Evolutionary conservation across 2,888 invertebrate species (phyloP), one percentile per base, ranked within the genome.

Genomic region (Morinoia aosen): DNA sequence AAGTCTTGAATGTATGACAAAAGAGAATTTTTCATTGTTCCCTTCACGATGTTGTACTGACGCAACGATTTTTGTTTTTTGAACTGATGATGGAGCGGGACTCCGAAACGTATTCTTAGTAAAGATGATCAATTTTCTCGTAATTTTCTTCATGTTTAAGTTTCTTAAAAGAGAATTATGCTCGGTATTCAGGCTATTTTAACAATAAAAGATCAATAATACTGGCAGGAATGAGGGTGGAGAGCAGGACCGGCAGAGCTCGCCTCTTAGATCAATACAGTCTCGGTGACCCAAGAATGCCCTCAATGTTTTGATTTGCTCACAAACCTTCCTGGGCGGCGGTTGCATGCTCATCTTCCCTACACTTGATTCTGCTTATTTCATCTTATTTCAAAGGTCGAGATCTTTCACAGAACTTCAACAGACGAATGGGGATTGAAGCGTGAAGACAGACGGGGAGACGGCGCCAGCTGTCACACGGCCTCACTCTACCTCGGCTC

Each of bases 301-400:
- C 48, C 58, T 56, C 93, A 33, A 19, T 90, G 93, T 57, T 93
- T 57, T 57, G 93, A 93, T 93, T 93, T 33, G n/a, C 56, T 57
- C 57, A 93, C 93, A 93, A 93, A 96, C 96, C 96, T 96, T 96
- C 95, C 96, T 96, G 39, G 96, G 96, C 40, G 96, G 96, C 25
- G 96, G 96, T 96, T 96, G 96, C 96, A 96, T 96, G 90, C 95
- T 96, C 94, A 95, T 95, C 95, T 95, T 94, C 95, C 88, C 57
- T 33, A 57, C 93, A 14, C 4, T 57, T 25, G 33, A 57, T 93
- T 48, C 90, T 40, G 90, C 90, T 90, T 93, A 93, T 57, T 93
- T 16, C 93, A 93, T 93, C 25, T 0, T 57, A 8, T 57, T 57
- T 76, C 76, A 10, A 76, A 56, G n/a, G 7, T 16, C 39, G 25